Base-by-base conservation (phyloP, 2,888 invertebrate species). In the Drosophila seclusa region DNA sequence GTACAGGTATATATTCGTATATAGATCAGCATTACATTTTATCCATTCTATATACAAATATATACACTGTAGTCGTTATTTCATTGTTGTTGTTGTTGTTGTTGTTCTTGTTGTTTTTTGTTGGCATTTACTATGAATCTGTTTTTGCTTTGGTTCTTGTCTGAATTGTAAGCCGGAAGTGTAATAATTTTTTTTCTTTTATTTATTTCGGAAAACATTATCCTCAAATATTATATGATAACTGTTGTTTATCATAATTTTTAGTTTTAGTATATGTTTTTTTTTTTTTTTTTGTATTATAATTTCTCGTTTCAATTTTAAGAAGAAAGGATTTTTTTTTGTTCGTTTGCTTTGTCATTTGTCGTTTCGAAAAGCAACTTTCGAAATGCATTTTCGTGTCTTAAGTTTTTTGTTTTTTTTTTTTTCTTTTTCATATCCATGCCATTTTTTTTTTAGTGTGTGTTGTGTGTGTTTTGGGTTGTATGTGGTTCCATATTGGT, bases 301-400 rank as follows among this genome's bases (percentile, higher is more conserved):
- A 68, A 55, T 67, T 82, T 75, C 54, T 76, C 48, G 60, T 60
- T 78, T 73, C 58, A 45, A 60, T 78, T 73, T 74, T 80, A 90
- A 87, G 89, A 83, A 89, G 86, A 88, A 89, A 91, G 82, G 83
- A 84, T 82, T 76, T 79, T 76, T 73, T 76, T 73, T 62, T 72
- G 1, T 6, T 21, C 55, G 68, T 77, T 82, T 66, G 36, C n/a
- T 70, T 70, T 55, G 63, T 77, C 73, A 62, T 73, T 55, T 38
- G 73, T 77, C 31, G 57, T 72, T 68, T 73, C 65, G 67, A 78
- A 82, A 78, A 74, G 70, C 66, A 59, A 60, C 42, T 66, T 76
- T 82, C 68, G 71, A 75, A 68, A 74, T 61, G 31, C 36, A 65
- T 66, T 60, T 64, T 53, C 62, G 40, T 62, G 73, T 83, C 31